Evolutionary conservation across 2,797 vertebrate genomes (phyloP).

Genomic region (Lemur catta): DNA sequence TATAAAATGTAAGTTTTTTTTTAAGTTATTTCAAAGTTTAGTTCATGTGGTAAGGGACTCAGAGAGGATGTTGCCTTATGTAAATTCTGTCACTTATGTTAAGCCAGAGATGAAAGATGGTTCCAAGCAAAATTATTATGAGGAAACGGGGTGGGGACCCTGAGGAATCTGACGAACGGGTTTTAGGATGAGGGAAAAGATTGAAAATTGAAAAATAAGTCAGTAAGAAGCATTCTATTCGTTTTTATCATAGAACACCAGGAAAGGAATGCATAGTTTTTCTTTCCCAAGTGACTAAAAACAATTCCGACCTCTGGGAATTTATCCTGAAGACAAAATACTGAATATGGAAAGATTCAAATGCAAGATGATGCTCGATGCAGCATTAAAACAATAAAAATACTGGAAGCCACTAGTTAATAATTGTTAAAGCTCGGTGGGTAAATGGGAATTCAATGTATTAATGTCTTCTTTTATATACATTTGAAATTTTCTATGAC

Average conservation of each 20-base stretch:
- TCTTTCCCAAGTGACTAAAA: slow-evolving; percentile 28
- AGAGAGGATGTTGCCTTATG: background rate
- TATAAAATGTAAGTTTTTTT: background rate
- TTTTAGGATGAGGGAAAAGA: background rate
- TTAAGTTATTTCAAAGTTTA: background rate
- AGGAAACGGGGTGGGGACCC: background rate
- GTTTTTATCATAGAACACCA: slow-evolving; percentile 17
- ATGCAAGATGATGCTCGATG: background rate
- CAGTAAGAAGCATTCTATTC: background rate
- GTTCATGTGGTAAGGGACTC: background rate
- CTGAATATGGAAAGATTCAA: slow-evolving; percentile 1
- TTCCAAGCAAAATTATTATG: background rate
- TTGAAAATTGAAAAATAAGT: background rate
- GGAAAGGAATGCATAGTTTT: background rate
- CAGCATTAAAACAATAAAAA: background rate
- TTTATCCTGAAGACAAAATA: background rate
- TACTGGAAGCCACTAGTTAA: background rate
- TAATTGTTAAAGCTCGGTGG: background rate
- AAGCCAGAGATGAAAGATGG: background rate
- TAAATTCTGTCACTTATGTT: background rate
- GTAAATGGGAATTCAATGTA: background rate
- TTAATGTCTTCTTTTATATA: background rate
- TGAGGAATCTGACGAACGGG: background rate
- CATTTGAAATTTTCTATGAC: background rate
- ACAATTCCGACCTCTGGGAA: background rate